These are phyloP conservation scores for Zaprionus inermis DNA, from an alignment of 1,140 invertebrate genomes.

Conservation along the genomic window DNA sequence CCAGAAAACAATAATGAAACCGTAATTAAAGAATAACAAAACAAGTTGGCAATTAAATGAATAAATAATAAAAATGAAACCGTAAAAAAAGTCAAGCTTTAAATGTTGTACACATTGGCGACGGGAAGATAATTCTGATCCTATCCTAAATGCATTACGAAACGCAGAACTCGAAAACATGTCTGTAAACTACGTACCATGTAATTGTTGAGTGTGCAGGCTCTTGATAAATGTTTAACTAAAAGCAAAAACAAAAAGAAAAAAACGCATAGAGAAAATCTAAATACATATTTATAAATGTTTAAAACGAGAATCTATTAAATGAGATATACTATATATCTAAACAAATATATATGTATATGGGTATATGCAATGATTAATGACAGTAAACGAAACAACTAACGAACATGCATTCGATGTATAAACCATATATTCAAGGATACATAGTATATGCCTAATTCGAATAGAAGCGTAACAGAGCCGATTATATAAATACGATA, in stretches of 20 bases:
- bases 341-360: slow-evolving; percentile 26
- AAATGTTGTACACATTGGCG: slow-evolving; percentile 69
- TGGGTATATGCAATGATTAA: slow-evolving; percentile 21
- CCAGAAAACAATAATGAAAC: slow-evolving; percentile 33
- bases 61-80: slow-evolving; percentile 17
- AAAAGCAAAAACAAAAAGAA: slow-evolving; percentile 20
- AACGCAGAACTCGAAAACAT: slow-evolving; percentile 26
- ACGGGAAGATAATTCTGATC: slow-evolving; percentile 46
- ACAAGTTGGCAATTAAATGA: slow-evolving; percentile 24
- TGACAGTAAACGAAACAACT: slow-evolving; percentile 28
- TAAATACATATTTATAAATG: slow-evolving; percentile 74
- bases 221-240: slow-evolving; percentile 65
- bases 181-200: slow-evolving; percentile 23
- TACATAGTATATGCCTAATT: slow-evolving; percentile 13
- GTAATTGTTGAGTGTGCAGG: slow-evolving; percentile 44
- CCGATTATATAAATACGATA: slow-evolving; percentile 52
- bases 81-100: slow-evolving; percentile 73
- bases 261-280: slow-evolving; percentile 30
- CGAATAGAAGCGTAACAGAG: background rate
- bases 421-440: slow-evolving; percentile 26
- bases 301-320: slow-evolving; percentile 69
- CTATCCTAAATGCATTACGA: slow-evolving; percentile 33
- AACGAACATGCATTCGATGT: slow-evolving; percentile 22
- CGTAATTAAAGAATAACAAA: slow-evolving; percentile 17
- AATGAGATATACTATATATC: slow-evolving; percentile 35